These are phyloP conservation scores for Julus scanicus DNA, from an alignment of 2,888 invertebrate genomes.

Conservation along the genomic window DNA sequence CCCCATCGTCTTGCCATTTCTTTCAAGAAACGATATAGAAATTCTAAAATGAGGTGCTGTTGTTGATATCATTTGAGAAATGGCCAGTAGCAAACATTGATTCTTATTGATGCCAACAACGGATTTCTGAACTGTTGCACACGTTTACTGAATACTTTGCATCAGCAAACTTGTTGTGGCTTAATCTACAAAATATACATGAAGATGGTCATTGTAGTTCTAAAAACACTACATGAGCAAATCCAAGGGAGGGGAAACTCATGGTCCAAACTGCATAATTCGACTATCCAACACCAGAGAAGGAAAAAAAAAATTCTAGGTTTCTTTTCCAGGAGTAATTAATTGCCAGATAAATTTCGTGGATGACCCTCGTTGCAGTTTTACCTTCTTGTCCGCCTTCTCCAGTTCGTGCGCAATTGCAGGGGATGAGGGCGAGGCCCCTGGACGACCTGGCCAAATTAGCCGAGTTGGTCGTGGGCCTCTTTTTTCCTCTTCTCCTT, in stretches of 20 bases:
- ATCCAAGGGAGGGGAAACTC: neutral
- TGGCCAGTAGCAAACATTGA: too few species aligned
- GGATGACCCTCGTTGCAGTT: conserved; percentile 13
- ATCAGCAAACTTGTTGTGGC: too few species aligned
- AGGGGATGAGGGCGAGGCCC: conserved; percentile 39
- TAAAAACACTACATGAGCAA: neutral
- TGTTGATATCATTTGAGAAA: too few species aligned
- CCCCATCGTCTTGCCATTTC: neutral
- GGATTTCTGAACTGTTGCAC: too few species aligned
- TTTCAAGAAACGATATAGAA: neutral
- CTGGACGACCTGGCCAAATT: conserved; percentile 47
- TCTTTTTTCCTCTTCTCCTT: conserved; percentile 7
- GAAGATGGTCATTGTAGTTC: neutral
- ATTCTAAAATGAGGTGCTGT: neutral
- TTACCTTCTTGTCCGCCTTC: neutral
- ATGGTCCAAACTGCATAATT: neutral
- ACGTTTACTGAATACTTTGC: too few species aligned
- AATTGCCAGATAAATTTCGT: conserved; percentile 4
- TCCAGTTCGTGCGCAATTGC: neutral
- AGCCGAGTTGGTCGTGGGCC: conserved; percentile 49
- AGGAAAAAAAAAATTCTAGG: neutral
- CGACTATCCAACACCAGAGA: neutral
- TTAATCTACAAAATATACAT: too few species aligned
- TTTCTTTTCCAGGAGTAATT: conserved; percentile 10
- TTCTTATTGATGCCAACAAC: too few species aligned